Percentiles rank a stretch among this genome's conserved stretches.
These are phyloP conservation scores for Rachycentron canadum DNA, from an alignment of 2,797 vertebrate species.

Conservation along the genomic window DNA sequence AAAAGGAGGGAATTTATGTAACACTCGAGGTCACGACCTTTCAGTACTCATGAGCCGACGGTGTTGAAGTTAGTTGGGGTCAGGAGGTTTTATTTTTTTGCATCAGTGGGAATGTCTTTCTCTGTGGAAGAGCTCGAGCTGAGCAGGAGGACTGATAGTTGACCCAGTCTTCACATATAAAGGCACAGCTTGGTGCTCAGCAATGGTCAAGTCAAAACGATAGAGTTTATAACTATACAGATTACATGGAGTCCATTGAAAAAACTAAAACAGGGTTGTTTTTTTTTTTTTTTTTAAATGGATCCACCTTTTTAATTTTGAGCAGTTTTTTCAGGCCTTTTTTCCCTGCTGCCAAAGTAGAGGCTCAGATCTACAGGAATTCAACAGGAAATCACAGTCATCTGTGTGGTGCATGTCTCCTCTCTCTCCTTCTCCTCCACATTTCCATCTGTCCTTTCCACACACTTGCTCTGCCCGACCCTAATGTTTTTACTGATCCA, in stretches of 20 bases:
- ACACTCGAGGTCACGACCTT: slow-evolving; percentile 57
- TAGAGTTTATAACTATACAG: background rate
- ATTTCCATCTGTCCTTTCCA: slow-evolving; percentile 36
- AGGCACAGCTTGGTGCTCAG: slow-evolving; percentile 10
- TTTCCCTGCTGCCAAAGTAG: background rate
- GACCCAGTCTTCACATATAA: slow-evolving; percentile 32
- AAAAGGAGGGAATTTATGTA: slow-evolving; percentile 45
- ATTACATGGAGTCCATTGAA: background rate
- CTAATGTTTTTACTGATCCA: slow-evolving; percentile 31
- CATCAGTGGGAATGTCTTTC: slow-evolving; percentile 14
- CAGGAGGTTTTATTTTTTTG: slow-evolving; percentile 42
- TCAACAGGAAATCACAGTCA: slow-evolving; percentile 35
- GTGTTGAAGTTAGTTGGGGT: slow-evolving; percentile 43
- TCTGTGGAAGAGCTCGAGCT: slow-evolving; percentile 6
- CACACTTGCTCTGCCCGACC: slow-evolving; percentile 29
- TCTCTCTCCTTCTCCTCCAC: slow-evolving; percentile 24
- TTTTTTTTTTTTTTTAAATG: background rate
- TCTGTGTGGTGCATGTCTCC: slow-evolving; percentile 16
- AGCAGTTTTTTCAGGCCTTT: background rate
- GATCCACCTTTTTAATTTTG: background rate
- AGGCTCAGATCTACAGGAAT: slow-evolving; percentile 38
- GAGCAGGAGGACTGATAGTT: slow-evolving; percentile 42
- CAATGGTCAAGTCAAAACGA: slow-evolving; percentile 2
- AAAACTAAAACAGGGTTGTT: background rate
- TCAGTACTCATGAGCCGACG: slow-evolving; percentile 22